Evolutionary conservation across 2,113 vertebrate genomes (phyloP), one percentile per base, ranked within the genome.

Genomic region (Perca flavescens): DNA sequence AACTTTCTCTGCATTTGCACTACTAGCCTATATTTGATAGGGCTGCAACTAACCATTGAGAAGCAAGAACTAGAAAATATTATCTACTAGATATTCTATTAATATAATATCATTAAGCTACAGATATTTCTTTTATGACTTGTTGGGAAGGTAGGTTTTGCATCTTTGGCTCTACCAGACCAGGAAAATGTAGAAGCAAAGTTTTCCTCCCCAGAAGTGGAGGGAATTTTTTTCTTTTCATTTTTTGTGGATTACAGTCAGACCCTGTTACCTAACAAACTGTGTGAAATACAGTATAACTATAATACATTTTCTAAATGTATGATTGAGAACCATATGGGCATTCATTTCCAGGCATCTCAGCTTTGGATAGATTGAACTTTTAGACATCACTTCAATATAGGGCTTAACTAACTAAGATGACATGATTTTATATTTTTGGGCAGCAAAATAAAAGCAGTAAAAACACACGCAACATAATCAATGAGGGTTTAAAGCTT

Each of bases 241-340:
- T 83, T 74, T 43, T 74, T 74, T 61, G 46, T 52, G 64, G 54
- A 64, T 66, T 46, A 43, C 1, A 57, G 57, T 63, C 52, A 73
- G 60, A 83, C 17, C 11, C 19, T 57, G 13, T 40, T 2, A 1
- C 4, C 12, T 36, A 65, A 78, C 28, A 52, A 78, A 53, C 62
- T 67, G 53, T 21, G 28, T 13, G 11, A 16, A 21, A 49, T 54
- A 5, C 54, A 43, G 64, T 14, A 49, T 34, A 47, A 62, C 22
- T 36, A 36, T 34, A 6, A 67, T 22, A 47, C 14, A 36, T 43
- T 53, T 10, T 67, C 5, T 54, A 62, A 40, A 11, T 43, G 40
- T 40, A 10, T 11, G 57, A 6, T 8, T 65, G 9, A 57, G 31
- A 54, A 21, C 15, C 16, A 56, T 5, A 8, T 43, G 13, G 34